These are phyloP conservation scores for Alosa sapidissima DNA, from an alignment of 2,797 vertebrate genomes.

Conservation along the genomic window DNA sequence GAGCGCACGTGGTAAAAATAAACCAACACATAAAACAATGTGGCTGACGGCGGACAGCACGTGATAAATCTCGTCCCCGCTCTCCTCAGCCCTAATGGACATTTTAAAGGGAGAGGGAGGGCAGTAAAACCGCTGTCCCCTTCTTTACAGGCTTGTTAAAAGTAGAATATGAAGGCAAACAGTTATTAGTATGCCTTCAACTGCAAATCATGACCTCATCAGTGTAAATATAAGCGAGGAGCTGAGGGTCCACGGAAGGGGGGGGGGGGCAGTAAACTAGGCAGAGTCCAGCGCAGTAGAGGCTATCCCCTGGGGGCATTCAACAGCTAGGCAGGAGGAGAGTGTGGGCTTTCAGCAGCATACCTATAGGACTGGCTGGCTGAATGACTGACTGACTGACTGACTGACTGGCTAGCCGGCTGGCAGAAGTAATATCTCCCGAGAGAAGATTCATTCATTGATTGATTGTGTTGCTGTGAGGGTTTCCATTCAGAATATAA, in stretches of 20 bases:
- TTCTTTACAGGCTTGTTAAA: conserved; percentile 64
- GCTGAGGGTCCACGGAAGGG: not conserved
- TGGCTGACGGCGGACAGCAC: conserved; percentile 49
- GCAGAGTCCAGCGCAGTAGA: not conserved
- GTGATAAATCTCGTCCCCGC: conserved; percentile 60
- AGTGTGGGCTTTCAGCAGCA: not conserved
- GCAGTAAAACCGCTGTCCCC: conserved; percentile 61
- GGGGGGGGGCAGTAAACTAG: not conserved
- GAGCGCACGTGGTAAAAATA: conserved; percentile 55
- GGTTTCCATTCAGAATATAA: not conserved
- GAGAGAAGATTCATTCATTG: conserved; percentile 6
- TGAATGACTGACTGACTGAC: not conserved
- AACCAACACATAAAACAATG: conserved; percentile 61
- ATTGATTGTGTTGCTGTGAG: conserved; percentile 1
- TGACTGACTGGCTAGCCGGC: not conserved
- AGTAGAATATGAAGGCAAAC: conserved; percentile 64
- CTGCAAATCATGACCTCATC: conserved; percentile 53
- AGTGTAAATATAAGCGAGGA: conserved; percentile 52
- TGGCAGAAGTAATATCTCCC: not conserved
- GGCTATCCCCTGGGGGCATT: not conserved
- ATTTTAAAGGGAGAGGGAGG: conserved; percentile 63
- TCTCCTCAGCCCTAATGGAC: conserved; percentile 60
- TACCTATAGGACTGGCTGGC: not conserved
- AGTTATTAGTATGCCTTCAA: conserved; percentile 58
- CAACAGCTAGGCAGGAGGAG: not conserved